phyloP scores from a whole-genome alignment of 2,797 vertebrate species.

The Pitangus sulphuratus region DNA sequence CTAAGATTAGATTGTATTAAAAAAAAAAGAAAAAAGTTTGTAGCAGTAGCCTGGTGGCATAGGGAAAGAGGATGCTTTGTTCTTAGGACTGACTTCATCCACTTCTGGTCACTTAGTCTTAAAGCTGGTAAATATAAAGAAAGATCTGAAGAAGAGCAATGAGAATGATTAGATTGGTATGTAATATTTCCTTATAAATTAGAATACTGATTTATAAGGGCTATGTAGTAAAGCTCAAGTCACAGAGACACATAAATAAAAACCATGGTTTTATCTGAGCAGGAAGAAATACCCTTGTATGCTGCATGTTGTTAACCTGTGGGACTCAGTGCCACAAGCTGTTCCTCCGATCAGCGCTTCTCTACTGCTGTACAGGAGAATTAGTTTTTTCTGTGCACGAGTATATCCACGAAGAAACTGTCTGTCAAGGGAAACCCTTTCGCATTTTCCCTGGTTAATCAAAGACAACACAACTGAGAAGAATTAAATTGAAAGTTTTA shows the following conservation, averaged over 20 bases:
- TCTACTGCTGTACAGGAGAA: not conserved
- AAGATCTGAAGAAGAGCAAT: not conserved
- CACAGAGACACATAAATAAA: not conserved
- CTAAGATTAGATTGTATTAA: slow-evolving; percentile 24
- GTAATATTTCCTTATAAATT: not conserved
- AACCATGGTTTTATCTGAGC: not conserved
- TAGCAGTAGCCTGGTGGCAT: not conserved
- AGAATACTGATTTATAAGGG: not conserved
- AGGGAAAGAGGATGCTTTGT: slow-evolving; percentile 15
- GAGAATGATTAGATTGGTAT: not conserved
- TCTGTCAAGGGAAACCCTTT: slow-evolving; percentile 37
- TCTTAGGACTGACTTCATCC: not conserved
- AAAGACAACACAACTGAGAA: slow-evolving; percentile 56
- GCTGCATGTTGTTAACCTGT: slow-evolving; percentile 9
- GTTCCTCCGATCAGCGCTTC: not conserved
- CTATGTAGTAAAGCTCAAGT: not conserved
- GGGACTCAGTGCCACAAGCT: slow-evolving; percentile 23
- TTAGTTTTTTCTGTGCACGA: not conserved
- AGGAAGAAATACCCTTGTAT: not conserved
- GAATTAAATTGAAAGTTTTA: slow-evolving; percentile 59
- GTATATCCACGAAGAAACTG: not conserved
- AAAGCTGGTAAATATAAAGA: not conserved
- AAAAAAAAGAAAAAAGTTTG: slow-evolving; percentile 17
- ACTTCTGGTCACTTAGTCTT: not conserved
- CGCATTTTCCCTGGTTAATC: slow-evolving; percentile 45